Base-by-base conservation (phyloP, 2,797 vertebrate genomes). In the Margarornis squamiger region DNA sequence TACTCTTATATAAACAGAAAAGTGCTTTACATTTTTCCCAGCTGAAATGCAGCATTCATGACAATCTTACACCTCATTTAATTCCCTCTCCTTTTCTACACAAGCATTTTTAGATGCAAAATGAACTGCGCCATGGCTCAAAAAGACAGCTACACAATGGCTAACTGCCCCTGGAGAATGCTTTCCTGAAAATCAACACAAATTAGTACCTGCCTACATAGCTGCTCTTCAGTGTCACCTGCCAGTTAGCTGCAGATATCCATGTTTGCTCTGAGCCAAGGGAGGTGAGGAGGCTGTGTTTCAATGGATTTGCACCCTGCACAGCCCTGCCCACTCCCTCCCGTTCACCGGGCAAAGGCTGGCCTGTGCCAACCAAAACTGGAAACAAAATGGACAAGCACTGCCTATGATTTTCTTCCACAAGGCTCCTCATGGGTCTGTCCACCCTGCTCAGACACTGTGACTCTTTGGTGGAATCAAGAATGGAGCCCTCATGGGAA, bases 81-180 rank as follows among this genome's bases (percentile, higher is more conserved):
- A 12, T 51, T 61, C 45, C 34, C 62, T 24, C 6, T 51, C 41
- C 27, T 78, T n/a, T 51, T 34, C 66, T 27, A 38, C 9, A 30
- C 4, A 63, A 48, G 32, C 26, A 61, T 72, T 89, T 84, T 58
- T 19, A 86, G 32, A 73, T 45, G 32, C 13, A n/a, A 85, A 94
- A 76, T 75, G 8, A 82, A 68, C 55, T 10, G 7, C 0, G 0
- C 22, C 27, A 43, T 36, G 23, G 38, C 52, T 86, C 3, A 0
- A 29, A 77, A 83, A 71, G 55, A 58, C 14, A 90, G 30, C 32
- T 23, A 38, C 12, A 12, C 0, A 0, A 36, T n/a, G 18, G n/a
- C 13, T 66, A 82, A 43, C 23, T 19, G 58, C 22, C 36, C 11
- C 12, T 23, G n/a, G 22, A 36, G 24, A 83, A 90, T 10, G 21